These are phyloP conservation scores for Aradophagus sp. DNA, from an alignment of 1,140 invertebrate species.

Conservation along the genomic window DNA sequence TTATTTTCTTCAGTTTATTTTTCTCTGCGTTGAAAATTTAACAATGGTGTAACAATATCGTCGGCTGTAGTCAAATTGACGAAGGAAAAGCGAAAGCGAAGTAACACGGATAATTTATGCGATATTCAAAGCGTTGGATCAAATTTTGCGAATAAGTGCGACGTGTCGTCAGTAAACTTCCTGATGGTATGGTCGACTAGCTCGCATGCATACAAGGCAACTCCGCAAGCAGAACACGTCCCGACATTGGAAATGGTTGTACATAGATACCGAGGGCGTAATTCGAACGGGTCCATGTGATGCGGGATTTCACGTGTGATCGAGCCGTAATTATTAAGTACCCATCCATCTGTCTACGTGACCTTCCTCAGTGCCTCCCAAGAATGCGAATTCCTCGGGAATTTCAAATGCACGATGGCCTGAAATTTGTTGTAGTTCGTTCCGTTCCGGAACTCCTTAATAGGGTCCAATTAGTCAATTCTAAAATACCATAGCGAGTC, in stretches of 20 bases:
- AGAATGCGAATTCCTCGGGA: slow-evolving; percentile 30
- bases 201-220: slow-evolving; percentile 34
- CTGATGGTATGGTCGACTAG: slow-evolving; percentile 7
- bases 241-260: slow-evolving; percentile 38
- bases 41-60: too few species aligned
- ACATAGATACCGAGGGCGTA: slow-evolving; percentile 42
- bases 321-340: slow-evolving; percentile 64
- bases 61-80: too few species aligned
- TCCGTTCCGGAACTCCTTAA: slow-evolving; percentile 46
- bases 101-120: too few species aligned
- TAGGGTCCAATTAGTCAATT: slow-evolving; percentile 50
- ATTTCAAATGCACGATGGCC: slow-evolving; percentile 24
- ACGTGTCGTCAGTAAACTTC: slow-evolving; percentile 30
- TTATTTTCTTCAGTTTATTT: too few species aligned
- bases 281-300: slow-evolving; percentile 42
- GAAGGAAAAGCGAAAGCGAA: too few species aligned
- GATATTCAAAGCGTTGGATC: slow-evolving; percentile 18
- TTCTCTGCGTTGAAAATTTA: too few species aligned
- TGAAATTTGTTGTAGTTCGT: slow-evolving; percentile 37
- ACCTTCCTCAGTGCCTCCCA: slow-evolving; percentile 6
- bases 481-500: slow-evolving; percentile 35
- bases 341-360: slow-evolving; percentile 40
- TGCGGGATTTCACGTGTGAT: slow-evolving; percentile 61
- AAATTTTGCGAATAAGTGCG: slow-evolving; percentile 15
- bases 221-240: slow-evolving; percentile 46